phyloP scores from a whole-genome alignment of 2,797 vertebrate species.

The Jordanella pulchra region DNA sequence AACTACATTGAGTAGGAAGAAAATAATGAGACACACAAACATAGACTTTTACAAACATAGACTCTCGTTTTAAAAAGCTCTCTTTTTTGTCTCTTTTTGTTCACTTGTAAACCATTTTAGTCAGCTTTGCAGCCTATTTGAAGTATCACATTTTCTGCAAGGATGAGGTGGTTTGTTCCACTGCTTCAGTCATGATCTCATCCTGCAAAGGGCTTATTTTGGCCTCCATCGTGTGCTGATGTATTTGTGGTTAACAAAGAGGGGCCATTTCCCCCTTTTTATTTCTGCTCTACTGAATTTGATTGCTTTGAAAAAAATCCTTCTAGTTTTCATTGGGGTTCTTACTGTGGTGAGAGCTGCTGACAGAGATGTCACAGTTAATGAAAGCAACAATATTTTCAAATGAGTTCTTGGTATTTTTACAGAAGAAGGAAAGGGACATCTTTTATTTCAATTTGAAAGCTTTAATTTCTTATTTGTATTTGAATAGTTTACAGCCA shows the following conservation, averaged over 20 bases:
- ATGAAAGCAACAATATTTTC: conserved; percentile 18
- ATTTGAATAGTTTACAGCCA: background rate
- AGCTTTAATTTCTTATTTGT: background rate
- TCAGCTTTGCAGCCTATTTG: conserved; percentile 35
- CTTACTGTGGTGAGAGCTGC: conserved; percentile 13
- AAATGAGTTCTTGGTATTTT: background rate
- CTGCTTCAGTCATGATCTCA: conserved; percentile 70
- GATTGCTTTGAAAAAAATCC: conserved; percentile 38
- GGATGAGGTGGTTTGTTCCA: conserved; percentile 73
- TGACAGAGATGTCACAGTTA: conserved; percentile 15
- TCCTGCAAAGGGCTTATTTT: conserved; percentile 50
- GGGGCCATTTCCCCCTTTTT: conserved; percentile 14
- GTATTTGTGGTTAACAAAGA: conserved; percentile 58
- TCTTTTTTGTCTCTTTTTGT: conserved; percentile 12
- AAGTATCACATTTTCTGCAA: conserved; percentile 27
- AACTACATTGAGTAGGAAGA: conserved; percentile 26
- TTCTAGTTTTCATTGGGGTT: conserved; percentile 19
- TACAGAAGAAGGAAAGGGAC: background rate
- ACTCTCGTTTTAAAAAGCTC: background rate
- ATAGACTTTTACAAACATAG: conserved; percentile 17
- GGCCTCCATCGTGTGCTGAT: conserved; percentile 45
- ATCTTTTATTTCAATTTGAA: background rate
- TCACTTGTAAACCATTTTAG: background rate
- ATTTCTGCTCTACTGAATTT: conserved; percentile 48
- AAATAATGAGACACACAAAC: conserved; percentile 34